Percentiles rank a stretch among this genome's conserved stretches.
phyloP scores from a whole-genome alignment of 2,888 invertebrate genomes.

The Malthinus seriepunctatus region DNA sequence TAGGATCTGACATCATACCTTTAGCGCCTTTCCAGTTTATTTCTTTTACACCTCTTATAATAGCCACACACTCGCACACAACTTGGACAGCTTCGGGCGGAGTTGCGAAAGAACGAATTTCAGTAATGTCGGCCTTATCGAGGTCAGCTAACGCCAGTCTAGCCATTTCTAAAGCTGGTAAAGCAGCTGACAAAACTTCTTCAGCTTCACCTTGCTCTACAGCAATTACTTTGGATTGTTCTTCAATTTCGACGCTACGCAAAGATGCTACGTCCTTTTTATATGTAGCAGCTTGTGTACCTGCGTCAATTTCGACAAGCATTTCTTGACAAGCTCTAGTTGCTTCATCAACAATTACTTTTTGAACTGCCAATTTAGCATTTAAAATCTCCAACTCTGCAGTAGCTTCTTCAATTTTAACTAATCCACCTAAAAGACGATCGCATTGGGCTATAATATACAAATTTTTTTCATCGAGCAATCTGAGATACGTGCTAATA shows the following conservation, averaged over 20 bases:
- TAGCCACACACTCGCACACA: constrained; percentile 88
- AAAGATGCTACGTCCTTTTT: constrained; percentile 81
- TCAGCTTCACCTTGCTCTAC: constrained; percentile 86
- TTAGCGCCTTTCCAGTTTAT: constrained; percentile 89
- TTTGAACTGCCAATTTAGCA: constrained; percentile 78
- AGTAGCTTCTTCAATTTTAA: constrained; percentile 88
- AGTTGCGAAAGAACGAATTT: constrained; percentile 89
- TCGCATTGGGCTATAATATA: constrained; percentile 69
- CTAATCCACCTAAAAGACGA: constrained; percentile 69
- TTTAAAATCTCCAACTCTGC: constrained; percentile 80
- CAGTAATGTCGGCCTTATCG: constrained; percentile 89
- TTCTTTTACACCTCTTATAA: constrained; percentile 80
- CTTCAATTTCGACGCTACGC: constrained; percentile 81
- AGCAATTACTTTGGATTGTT: constrained; percentile 76
- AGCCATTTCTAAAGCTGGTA: constrained; percentile 85
- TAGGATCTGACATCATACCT: constrained; percentile 90
- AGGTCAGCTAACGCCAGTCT: constrained; percentile 78
- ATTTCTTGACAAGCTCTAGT: constrained; percentile 80
- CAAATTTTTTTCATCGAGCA: constrained; percentile 73
- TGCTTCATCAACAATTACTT: constrained; percentile 75
- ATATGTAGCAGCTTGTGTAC: constrained; percentile 70
- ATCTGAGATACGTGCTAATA: constrained; percentile 74
- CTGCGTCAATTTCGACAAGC: constrained; percentile 73
- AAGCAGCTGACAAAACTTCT: constrained; percentile 74
- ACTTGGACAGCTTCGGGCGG: constrained; percentile 88